These are phyloP conservation scores for Aproaerema taeniolella DNA, from an alignment of 2,888 invertebrate species.

Conservation along the genomic window DNA sequence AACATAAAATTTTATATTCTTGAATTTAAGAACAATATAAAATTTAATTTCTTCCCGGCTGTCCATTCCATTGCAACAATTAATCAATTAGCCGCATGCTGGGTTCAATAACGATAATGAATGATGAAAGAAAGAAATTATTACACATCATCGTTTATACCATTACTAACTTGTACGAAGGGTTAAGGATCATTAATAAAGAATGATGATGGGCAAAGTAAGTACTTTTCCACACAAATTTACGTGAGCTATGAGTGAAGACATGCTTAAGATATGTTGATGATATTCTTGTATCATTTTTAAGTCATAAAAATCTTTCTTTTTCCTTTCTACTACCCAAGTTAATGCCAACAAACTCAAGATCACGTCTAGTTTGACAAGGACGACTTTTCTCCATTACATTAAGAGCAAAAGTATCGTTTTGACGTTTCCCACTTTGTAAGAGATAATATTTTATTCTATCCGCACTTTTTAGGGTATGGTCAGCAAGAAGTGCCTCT, in stretches of 20 bases:
- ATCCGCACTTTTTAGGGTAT: background rate
- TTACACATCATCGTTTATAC: constrained; percentile 48
- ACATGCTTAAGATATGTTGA: background rate
- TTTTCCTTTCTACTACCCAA: background rate
- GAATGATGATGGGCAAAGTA: constrained; percentile 34
- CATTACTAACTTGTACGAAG: constrained; percentile 35
- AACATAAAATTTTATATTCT: too few relatives aligned
- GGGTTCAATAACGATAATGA: constrained; percentile 41
- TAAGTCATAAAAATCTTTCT: background rate
- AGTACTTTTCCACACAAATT: background rate
- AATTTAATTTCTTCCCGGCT: constrained; percentile 19
- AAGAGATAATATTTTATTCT: background rate
- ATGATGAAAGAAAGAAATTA: constrained; percentile 40
- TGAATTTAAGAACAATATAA: constrained; percentile 19
- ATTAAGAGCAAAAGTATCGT: background rate
- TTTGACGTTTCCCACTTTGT: background rate
- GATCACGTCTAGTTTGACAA: background rate
- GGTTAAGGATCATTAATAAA: constrained; percentile 37
- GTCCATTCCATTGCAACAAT: constrained; percentile 34
- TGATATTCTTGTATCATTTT: background rate
- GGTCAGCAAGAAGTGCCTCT: too few relatives aligned
- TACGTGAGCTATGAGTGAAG: background rate
- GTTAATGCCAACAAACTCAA: background rate
- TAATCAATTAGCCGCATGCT: constrained; percentile 53
- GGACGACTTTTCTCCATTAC: background rate